Base-by-base conservation (phyloP, 1,140 invertebrate species). In the Leptopilina clavipes region DNA sequence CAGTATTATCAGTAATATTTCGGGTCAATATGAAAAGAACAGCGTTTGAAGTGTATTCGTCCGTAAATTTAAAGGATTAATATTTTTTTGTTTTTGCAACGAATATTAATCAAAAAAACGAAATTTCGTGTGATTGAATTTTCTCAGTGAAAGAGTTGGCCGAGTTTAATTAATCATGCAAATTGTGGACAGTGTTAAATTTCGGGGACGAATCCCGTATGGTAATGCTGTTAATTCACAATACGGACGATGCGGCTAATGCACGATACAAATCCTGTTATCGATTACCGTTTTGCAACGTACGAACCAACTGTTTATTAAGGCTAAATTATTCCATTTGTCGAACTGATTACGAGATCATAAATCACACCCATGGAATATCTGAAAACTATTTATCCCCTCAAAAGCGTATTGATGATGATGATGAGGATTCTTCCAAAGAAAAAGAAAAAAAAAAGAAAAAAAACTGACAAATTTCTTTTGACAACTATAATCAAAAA, bases 161-260 rank as follows among this genome's bases (percentile, higher is more conserved):
- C 65, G 71, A 76, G 81, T 82, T 85, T 81, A 87, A 88, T 89
- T 86, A 89, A 88, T 88, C 88, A 89, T 88, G 88, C 85, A 89
- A 88, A 88, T 88, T 82, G 81, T 78, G 79, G 81, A 85, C 78
- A 81, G 82, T 74, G 76, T 82, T 85, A 86, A 88, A 86, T 87
- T 86, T 86, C 84, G 84, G 83, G 83, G 84, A 79, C 82, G 79
- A 84, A 88, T 87, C 81, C 84, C 83, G 83, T 87, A 89, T 87
- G 86, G 83, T 85, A 85, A 84, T 84, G 78, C 84, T 81, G 81
- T 83, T 88, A 89, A 88, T 88, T 83, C 83, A 83, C 83, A 80
- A 85, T 81, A 73, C 79, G 59, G 75, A 79, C 48, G 72, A 70
- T 56, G 73, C 25, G 59, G 59, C 59, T 65, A 65, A 65, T 65